Evolutionary conservation across 2,888 invertebrate genomes (phyloP), one percentile per base, ranked within the genome.

Genomic region (Noctua fimbriata): DNA sequence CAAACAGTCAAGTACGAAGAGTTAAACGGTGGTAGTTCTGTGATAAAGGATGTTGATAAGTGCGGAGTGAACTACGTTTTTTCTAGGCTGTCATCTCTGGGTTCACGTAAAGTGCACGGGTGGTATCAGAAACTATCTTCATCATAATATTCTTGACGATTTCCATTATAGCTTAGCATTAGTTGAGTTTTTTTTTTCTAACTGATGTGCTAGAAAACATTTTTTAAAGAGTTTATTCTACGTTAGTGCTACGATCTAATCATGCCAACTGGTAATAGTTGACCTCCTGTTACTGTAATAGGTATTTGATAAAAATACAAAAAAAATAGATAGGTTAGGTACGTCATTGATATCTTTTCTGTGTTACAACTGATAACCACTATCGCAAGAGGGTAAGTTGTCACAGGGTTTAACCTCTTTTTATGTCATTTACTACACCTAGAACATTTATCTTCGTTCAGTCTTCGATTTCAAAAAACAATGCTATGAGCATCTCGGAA

Each of bases 1-100:
- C 65, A 83, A 2, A 87, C 70, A 21, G 71, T 87, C 71, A 78
- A 84, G 49, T 87, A 84, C 52, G 79, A 84, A 87, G 87, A 87
- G 55, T 75, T 87, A 84, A 47, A 41, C 24, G 73, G 36, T 73
- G 73, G 58, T 87, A 87, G 84, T 87, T 84, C 87, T 83, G 49
- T 77, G 24, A 58, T 72, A 66, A 78, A 69, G 18, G 84, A 67
- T 18, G 67, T 83, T 74, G 79, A 84, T 47, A 78, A 78, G 14
- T 87, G 84, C 41, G 84, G 84, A 84, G 69, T 84, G 69, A 84
- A 67, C 79, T 71, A 84, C 79, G 52, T 73, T 55, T 74, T 69
- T 69, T 84, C 84, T 84, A 84, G 73, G n/a, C 73, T 87, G 52
- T 71, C 79, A 16, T n/a, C 36, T 67, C 60, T 87, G n/a, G 36